Evolutionary conservation across 2,888 invertebrate genomes (phyloP), one percentile per base, ranked within the genome.

Genomic region (Heliconius aoede): DNA sequence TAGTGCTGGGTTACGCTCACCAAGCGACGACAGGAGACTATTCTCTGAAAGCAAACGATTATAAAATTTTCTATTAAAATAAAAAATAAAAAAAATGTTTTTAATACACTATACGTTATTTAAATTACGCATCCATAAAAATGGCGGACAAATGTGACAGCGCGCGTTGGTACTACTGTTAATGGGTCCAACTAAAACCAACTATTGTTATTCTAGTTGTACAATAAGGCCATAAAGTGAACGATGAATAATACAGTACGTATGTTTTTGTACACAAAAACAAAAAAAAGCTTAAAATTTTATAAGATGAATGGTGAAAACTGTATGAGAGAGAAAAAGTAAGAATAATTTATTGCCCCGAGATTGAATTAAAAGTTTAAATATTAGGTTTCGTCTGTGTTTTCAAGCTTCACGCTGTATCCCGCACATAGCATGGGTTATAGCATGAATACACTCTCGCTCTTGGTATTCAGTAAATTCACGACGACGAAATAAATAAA

Each of bases 111-210:
- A 40, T 60, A 65, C 64, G 76, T 76, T 76, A 73, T 71, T 78
- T 73, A 78, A 78, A 78, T 76, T 71, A 78, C 73, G 67, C 40
- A 55, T 62, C 73, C 69, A 78, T 78, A 78, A 78, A 77, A 76
- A 78, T 73, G 65, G 78, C 64, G 60, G 71, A 67, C 28, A 58
- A 76, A 78, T 78, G 78, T 69, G 76, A 69, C 76, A 71, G 76
- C 71, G 62, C 51, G 46, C 76, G 58, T 30, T 73, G 73, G 28
- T 62, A 71, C 69, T 40, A 73, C 51, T 73, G 78, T 68, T 78
- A 76, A 78, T 78, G 78, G 73, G 73, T 71, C 58, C 32, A 78
- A 73, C n/a, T n/a, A 78, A 73, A 78, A 55, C 30, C 51, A 18
- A 51, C 7, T 32, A 55, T 55, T 69, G 51, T 69, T 69, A 55